Conservation (phyloP, 2,888 invertebrate genomes). For the Elegia similella region DNA sequence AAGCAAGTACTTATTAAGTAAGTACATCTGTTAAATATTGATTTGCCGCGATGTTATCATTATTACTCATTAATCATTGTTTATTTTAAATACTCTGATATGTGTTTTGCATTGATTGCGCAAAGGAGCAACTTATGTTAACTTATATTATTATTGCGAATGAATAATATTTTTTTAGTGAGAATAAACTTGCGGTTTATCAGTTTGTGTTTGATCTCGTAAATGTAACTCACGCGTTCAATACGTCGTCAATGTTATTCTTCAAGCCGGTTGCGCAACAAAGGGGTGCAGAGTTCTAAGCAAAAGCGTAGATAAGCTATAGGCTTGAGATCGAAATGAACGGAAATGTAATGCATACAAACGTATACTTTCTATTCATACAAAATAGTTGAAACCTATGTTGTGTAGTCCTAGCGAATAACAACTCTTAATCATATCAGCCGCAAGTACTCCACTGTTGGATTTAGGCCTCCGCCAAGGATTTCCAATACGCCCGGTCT, state of each 20-base stretch:
- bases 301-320: background rate
- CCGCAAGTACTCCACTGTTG: too few relatives aligned
- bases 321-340: background rate
- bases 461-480: too few relatives aligned
- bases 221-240: background rate
- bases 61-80: slow-evolving; percentile 1
- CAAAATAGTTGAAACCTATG: too few relatives aligned
- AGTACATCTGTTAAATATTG: background rate
- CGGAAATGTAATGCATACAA: background rate
- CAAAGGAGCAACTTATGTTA: slow-evolving; percentile 23
- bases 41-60: background rate
- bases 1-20: slow-evolving; percentile 13
- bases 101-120: background rate
- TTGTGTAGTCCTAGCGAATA: too few relatives aligned
- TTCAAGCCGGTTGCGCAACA: background rate
- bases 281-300: background rate
- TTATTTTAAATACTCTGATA: slow-evolving; percentile 10
- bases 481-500: too few relatives aligned
- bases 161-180: slow-evolving; percentile 9
- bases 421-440: too few relatives aligned
- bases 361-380: background rate
- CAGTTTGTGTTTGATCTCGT: slow-evolving; percentile 6
- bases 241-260: background rate
- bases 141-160: slow-evolving; percentile 22
- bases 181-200: background rate